Percentiles rank a stretch among this genome's conserved stretches.
These are phyloP conservation scores for Tillus elongatus DNA, from an alignment of 2,888 invertebrate species.

Conservation along the genomic window DNA sequence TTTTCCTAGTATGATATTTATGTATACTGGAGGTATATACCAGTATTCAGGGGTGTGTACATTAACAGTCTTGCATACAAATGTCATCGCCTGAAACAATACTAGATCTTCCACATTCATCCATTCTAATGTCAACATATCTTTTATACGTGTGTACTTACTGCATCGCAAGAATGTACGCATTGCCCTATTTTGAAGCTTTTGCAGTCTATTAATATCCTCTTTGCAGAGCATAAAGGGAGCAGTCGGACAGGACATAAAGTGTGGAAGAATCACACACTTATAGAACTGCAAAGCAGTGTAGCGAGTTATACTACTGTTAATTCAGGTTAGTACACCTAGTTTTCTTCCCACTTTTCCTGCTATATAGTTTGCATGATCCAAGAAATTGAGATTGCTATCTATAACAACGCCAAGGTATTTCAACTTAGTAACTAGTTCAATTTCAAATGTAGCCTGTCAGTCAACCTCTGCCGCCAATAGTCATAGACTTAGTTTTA, in stretches of 20 bases:
- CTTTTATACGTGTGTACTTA: conserved; percentile 1
- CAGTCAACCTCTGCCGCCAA: too few relatives aligned
- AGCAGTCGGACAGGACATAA: background rate
- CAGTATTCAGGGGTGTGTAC: too few relatives aligned
- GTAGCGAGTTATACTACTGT: background rate
- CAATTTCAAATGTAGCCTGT: too few relatives aligned
- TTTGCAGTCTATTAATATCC: background rate
- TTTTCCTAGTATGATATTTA: too few relatives aligned
- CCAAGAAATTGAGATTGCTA: background rate
- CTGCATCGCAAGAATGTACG: background rate
- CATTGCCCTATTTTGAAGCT: background rate
- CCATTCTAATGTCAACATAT: background rate
- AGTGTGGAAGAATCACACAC: background rate
- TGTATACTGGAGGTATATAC: too few relatives aligned
- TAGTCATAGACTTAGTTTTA: too few relatives aligned
- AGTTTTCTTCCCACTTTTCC: background rate
- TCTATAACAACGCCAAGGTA: background rate
- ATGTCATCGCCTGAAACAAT: background rate
- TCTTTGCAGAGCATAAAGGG: background rate
- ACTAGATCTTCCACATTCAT: background rate
- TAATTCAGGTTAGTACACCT: background rate
- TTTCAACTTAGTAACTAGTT: background rate
- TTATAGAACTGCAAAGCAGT: background rate
- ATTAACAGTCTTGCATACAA: too few relatives aligned
- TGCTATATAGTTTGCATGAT: background rate